Evolutionary conservation across 2,797 vertebrate genomes (phyloP), one percentile per base, ranked within the genome.

Genomic region (Amazona finschi): DNA sequence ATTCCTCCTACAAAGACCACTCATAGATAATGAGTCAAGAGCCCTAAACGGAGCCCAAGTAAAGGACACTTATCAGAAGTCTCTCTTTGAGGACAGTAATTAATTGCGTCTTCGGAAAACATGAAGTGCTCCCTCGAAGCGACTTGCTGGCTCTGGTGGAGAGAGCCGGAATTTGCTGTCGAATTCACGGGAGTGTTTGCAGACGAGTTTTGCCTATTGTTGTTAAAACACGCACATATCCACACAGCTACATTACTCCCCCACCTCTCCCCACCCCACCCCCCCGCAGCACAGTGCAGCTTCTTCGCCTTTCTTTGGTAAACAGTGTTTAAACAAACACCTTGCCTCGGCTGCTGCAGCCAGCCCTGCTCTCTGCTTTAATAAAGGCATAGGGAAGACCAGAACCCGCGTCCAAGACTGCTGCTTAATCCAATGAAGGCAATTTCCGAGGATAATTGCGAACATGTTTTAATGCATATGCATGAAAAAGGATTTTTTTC

Each of bases 401-500:
- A 98, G 97, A 97, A 97, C 97, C 97, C 96, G 96, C 98, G 98
- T 98, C 98, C 98, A 98, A 98, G 98, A 97, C 98, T 98, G 97
- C 97, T 97, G 97, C 98, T 99, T 99, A 99, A 98, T 98, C 98
- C 98, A 99, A 99, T 99, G 98, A 99, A 99, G 98, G 98, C 99
- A 99, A 99, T 99, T 99, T 99, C 98, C 98, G 98, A 98, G 98
- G 98, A 99, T 99, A 99, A 99, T 99, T 99, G 99, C 98, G 98
- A 99, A 99, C 99, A 99, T 98, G 98, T 99, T 99, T 99, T 99
- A 98, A 99, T 99, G 98, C 99, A 99, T 99, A 99, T 99, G 99
- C 99, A 99, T 99, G 99, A 99, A 99, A 99, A 99, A 98, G 97
- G 98, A 92, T 98, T 98, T 99, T 98, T 98, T 99, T 99, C 98